These are phyloP conservation scores for Aelia acuminata DNA, from an alignment of 2,888 invertebrate genomes.

Conservation along the genomic window DNA sequence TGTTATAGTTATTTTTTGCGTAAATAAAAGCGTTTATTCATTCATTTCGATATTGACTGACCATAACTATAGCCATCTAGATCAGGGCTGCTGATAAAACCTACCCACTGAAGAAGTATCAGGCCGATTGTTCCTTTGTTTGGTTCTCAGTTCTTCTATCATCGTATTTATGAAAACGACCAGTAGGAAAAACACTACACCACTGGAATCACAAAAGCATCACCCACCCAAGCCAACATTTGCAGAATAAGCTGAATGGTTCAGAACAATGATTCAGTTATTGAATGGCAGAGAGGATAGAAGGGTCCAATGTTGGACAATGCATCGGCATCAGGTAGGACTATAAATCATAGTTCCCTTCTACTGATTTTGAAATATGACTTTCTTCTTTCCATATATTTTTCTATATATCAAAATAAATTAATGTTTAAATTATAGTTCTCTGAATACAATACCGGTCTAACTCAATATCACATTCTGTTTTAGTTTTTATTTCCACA, in stretches of 20 bases:
- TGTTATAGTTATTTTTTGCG: no score
- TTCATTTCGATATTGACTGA: neutral
- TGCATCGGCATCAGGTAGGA: neutral
- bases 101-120: neutral
- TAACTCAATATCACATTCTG: no score
- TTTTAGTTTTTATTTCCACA: no score
- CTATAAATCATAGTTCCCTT: neutral
- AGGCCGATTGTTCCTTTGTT: neutral
- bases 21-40: no score
- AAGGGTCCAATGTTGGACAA: neutral
- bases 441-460: no score
- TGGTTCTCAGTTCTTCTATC: neutral
- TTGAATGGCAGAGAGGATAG: neutral
- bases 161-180: neutral
- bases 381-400: neutral
- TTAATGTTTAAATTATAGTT: no score
- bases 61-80: neutral
- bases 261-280: neutral
- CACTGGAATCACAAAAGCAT: neutral
- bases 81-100: neutral
- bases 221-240: neutral
- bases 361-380: neutral
- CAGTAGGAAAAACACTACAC: neutral
- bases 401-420: no score
- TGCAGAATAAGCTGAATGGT: neutral